These are phyloP conservation scores for Eidolon dupreanum DNA, from an alignment of 2,797 vertebrate genomes.

Conservation along the genomic window DNA sequence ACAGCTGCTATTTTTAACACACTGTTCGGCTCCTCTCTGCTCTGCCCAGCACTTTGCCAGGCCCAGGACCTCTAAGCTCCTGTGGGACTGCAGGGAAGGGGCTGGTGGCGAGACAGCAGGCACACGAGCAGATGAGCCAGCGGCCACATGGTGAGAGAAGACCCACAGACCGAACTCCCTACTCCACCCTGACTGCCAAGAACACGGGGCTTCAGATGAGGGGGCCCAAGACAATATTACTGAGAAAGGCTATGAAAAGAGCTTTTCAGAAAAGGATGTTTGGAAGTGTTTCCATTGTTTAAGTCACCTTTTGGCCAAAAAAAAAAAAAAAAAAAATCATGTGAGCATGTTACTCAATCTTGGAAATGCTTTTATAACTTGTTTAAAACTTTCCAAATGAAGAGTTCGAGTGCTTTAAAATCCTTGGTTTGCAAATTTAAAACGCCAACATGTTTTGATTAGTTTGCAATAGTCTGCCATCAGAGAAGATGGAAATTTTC, in stretches of 20 bases:
- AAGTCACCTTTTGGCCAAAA: slow-evolving; percentile 16
- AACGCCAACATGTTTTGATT: slow-evolving; percentile 1
- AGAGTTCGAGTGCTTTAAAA: not conserved
- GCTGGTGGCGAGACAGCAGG: not conserved
- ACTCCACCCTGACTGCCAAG: not conserved
- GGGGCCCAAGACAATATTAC: not conserved
- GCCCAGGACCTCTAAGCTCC: not conserved
- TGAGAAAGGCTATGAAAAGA: not conserved
- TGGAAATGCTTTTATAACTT: slow-evolving; percentile 31
- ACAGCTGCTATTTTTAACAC: not conserved
- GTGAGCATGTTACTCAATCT: slow-evolving; percentile 14
- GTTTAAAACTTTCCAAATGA: slow-evolving; percentile 40
- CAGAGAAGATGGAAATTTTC: not conserved
- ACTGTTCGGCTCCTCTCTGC: not conserved
- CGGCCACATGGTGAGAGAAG: fast-evolving
- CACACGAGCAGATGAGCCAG: no score
- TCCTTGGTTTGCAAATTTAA: not conserved
- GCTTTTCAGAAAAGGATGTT: not conserved
- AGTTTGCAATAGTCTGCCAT: not conserved
- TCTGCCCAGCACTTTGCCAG: not conserved
- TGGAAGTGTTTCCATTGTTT: not conserved
- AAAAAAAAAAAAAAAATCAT: not conserved
- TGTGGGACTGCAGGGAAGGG: not conserved
- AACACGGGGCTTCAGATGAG: not conserved
- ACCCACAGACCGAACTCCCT: no score